A percentile compares a stretch with the other conserved stretches of the same genome.
phyloP scores from a whole-genome alignment of 2,797 vertebrate species.

The Pangasius macronema region DNA sequence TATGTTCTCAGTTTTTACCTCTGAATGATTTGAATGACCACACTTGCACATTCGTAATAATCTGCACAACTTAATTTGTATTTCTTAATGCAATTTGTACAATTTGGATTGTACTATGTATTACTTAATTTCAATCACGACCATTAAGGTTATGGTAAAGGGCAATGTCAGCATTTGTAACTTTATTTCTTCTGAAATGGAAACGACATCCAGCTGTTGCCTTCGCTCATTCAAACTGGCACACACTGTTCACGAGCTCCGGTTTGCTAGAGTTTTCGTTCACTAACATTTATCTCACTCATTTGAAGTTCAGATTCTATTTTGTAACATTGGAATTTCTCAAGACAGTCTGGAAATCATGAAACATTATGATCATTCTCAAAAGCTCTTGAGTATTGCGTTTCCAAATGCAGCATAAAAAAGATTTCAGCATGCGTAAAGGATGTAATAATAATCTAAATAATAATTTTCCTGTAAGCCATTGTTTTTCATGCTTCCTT shows the following conservation, averaged over 20 bases:
- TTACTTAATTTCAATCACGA: not conserved
- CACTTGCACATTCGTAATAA: not conserved
- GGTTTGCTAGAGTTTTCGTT: not conserved
- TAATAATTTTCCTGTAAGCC: not conserved
- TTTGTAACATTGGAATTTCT: constrained; percentile 14
- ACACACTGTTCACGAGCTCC: not conserved
- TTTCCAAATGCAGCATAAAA: not conserved
- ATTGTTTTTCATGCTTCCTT: not conserved
- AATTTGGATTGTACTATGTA: not conserved
- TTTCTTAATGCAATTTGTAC: not conserved
- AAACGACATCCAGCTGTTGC: not conserved
- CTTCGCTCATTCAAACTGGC: not conserved
- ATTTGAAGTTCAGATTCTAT: not conserved
- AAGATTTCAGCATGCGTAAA: constrained; percentile 13
- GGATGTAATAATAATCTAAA: not conserved
- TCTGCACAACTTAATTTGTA: too few species aligned
- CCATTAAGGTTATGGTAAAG: not conserved
- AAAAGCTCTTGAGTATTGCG: not conserved
- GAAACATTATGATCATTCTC: not conserved
- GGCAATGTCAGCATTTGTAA: not conserved
- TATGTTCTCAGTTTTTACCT: not conserved
- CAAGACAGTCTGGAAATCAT: constrained; percentile 9
- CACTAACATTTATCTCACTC: not conserved
- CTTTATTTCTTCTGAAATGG: not conserved
- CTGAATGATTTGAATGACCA: not conserved